These are phyloP conservation scores for Drosophila pegasa DNA, from an alignment of 2,888 invertebrate genomes.

Conservation along the genomic window DNA sequence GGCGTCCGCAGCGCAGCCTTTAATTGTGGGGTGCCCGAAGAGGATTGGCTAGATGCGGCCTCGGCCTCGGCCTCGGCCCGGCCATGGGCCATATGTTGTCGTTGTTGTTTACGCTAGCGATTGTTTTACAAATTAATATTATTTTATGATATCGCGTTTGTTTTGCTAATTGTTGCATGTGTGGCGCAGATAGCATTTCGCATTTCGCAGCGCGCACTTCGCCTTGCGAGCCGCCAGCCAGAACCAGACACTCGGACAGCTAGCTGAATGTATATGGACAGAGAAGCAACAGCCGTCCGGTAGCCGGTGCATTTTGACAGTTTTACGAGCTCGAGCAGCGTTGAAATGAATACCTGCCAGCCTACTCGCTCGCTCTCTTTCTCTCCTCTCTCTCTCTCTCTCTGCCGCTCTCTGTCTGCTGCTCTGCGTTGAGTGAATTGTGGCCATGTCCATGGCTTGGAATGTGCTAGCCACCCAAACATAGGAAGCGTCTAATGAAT, in stretches of 20 bases:
- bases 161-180: slow-evolving; percentile 81
- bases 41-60: slow-evolving; percentile 27
- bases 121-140: slow-evolving; percentile 81
- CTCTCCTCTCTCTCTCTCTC: background rate
- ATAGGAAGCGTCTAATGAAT: slow-evolving; percentile 76
- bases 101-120: slow-evolving; percentile 77
- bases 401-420: background rate
- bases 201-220: background rate
- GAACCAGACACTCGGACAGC: slow-evolving; percentile 21
- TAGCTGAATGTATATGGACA: slow-evolving; percentile 40
- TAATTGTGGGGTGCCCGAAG: slow-evolving; percentile 71
- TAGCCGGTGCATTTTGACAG: slow-evolving; percentile 81
- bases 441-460: slow-evolving; percentile 71
- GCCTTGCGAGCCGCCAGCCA: slow-evolving; percentile 41
- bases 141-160: slow-evolving; percentile 81
- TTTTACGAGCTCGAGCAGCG: slow-evolving; percentile 77
- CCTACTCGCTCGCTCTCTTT: background rate
- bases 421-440: slow-evolving; percentile 58
- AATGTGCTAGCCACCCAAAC: slow-evolving; percentile 76
- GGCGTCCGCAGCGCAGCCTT: slow-evolving; percentile 60
- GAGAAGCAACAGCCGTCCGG: slow-evolving; percentile 54
- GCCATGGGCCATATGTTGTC: slow-evolving; percentile 45
- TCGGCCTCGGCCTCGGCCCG: too few species aligned
- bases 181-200: slow-evolving; percentile 79
- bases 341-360: slow-evolving; percentile 77